Conservation (phyloP, 1,140 invertebrate genomes). For the Heliconius hewitsoni region DNA sequence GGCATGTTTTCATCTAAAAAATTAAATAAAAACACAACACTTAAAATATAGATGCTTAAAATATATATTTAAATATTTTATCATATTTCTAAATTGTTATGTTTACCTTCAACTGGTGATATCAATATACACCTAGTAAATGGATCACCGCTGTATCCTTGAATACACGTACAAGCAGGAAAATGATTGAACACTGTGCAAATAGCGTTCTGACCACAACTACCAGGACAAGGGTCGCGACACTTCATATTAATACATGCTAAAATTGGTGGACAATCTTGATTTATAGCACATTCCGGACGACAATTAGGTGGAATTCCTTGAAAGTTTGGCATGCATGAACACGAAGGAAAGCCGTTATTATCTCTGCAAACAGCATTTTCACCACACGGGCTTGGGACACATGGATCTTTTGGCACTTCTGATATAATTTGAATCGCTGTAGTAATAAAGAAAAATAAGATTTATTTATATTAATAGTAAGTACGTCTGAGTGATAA, state of each 20-base stretch:
- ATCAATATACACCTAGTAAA: conserved; percentile 81
- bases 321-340: conserved; percentile 83
- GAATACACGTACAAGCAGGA: conserved; percentile 84
- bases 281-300: conserved; percentile 85
- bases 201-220: conserved; percentile 83
- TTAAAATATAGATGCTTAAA: not conserved
- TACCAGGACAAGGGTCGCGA: conserved; percentile 85
- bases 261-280: conserved; percentile 83
- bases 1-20: conserved; percentile 67
- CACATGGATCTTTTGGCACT: conserved; percentile 75
- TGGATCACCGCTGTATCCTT: conserved; percentile 85
- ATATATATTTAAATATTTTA: not conserved
- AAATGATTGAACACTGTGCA: conserved; percentile 85
- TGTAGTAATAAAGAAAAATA: conserved; percentile 61
- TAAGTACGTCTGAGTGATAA: not conserved
- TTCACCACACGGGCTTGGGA: conserved; percentile 85
- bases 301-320: conserved; percentile 85
- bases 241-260: conserved; percentile 86
- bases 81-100: not conserved
- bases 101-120: conserved; percentile 69
- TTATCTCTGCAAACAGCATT: conserved; percentile 85
- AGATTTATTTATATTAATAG: not conserved
- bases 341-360: conserved; percentile 82
- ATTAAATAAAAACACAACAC: too few relatives aligned
- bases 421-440: conserved; percentile 66